Evolutionary conservation across 2,113 vertebrate species (phyloP).

Genomic region (Asarcornis scutulata): DNA sequence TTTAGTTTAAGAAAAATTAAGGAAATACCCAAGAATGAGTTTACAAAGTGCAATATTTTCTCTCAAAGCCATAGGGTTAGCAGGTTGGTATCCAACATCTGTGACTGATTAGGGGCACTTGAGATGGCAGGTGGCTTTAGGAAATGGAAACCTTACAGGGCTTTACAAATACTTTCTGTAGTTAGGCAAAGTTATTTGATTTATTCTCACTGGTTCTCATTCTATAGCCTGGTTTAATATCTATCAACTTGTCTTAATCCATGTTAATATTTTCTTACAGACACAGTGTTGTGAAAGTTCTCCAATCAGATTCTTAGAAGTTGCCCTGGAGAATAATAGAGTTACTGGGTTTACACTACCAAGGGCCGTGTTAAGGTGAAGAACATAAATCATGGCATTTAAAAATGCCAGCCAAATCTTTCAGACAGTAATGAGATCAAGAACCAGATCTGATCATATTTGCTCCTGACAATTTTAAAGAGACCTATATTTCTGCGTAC

Average conservation of each 20-base stretch:
- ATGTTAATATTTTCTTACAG: slow-evolving; percentile 61
- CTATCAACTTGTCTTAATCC: slow-evolving; percentile 62
- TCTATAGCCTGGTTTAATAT: slow-evolving; percentile 65
- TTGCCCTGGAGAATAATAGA: slow-evolving; percentile 59
- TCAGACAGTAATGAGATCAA: slow-evolving; percentile 67
- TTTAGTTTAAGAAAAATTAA: slow-evolving; percentile 77
- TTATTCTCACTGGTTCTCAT: slow-evolving; percentile 50
- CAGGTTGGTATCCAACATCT: slow-evolving; percentile 79
- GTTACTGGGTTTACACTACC: slow-evolving; percentile 49
- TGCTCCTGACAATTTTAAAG: slow-evolving; percentile 51
- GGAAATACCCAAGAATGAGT: slow-evolving; percentile 78
- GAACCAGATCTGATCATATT: slow-evolving; percentile 60
- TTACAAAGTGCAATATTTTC: slow-evolving; percentile 81
- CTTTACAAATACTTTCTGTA: slow-evolving; percentile 78
- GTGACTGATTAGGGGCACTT: slow-evolving; percentile 76
- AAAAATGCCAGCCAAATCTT: slow-evolving; percentile 67
- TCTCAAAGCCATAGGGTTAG: slow-evolving; percentile 72
- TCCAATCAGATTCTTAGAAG: slow-evolving; percentile 35
- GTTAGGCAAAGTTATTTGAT: slow-evolving; percentile 71
- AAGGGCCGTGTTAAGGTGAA: slow-evolving; percentile 52
- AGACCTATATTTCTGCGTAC: not conserved
- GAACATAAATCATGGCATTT: slow-evolving; percentile 64
- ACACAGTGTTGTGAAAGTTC: slow-evolving; percentile 51
- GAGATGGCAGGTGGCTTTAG: slow-evolving; percentile 83
- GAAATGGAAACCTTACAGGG: slow-evolving; percentile 73